Evolutionary conservation across 2,888 invertebrate species (phyloP).

Genomic region (Lasioglossum oenotherae): DNA sequence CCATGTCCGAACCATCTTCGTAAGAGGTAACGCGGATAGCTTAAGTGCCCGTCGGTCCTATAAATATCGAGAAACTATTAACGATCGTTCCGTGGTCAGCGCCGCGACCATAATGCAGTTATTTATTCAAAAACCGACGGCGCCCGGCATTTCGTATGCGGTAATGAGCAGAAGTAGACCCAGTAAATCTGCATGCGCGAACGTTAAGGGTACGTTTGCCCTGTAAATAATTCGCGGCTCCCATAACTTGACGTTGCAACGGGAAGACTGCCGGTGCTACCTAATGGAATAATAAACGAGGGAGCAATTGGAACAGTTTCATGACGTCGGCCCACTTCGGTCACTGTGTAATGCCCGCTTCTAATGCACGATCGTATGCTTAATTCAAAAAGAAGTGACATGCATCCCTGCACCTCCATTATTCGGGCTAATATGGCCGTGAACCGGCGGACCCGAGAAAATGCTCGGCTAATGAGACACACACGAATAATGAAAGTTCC

Average conservation of each 20-base stretch:
- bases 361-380: conserved; percentile 14
- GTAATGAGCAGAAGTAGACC: conserved; percentile 65
- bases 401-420: background rate
- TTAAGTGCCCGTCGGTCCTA: conserved; percentile 9
- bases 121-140: conserved; percentile 62
- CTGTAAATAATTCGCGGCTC: conserved; percentile 68
- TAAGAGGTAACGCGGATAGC: background rate
- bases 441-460: background rate
- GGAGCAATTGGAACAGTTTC: conserved; percentile 74
- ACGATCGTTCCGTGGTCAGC: conserved; percentile 29
- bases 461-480: background rate
- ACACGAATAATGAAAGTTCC: background rate
- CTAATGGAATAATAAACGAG: conserved; percentile 79
- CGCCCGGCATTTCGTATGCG: conserved; percentile 59
- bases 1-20: background rate
- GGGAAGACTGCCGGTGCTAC: conserved; percentile 66
- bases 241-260: conserved; percentile 73
- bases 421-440: background rate
- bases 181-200: conserved; percentile 64
- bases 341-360: conserved; percentile 35
- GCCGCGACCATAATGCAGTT: conserved; percentile 34
- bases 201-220: conserved; percentile 68
- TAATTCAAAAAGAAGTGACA: conserved; percentile 25
- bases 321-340: conserved; percentile 63
- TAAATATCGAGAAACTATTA: conserved; percentile 58